These are phyloP conservation scores for Akabosia matsudoensis DNA, from an alignment of 1,140 invertebrate genomes.

Conservation along the genomic window DNA sequence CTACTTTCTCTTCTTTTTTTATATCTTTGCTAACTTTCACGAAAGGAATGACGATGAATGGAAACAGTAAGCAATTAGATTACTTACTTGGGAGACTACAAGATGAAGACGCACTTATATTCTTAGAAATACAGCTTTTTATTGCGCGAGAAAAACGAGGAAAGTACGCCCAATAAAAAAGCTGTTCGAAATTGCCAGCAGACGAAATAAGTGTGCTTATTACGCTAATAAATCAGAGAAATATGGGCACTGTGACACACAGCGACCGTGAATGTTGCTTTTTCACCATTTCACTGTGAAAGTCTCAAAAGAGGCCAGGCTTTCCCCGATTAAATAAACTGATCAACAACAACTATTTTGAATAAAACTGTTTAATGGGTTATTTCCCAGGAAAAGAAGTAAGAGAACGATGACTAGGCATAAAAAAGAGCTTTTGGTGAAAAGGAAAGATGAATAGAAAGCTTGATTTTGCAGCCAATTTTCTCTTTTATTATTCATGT, in stretches of 20 bases:
- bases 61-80: not conserved
- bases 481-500: not conserved
- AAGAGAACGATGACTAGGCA: not conserved
- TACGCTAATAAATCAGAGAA: not conserved
- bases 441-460: slow-evolving; percentile 16
- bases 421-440: slow-evolving; percentile 6
- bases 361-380: not conserved
- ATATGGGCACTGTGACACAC: not conserved
- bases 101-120: too few species aligned
- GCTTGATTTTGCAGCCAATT: not conserved
- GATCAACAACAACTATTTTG: not conserved
- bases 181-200: not conserved
- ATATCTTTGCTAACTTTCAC: not conserved
- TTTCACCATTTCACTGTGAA: not conserved
- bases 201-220: not conserved
- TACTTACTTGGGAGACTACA: too few species aligned
- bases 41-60: not conserved
- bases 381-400: not conserved
- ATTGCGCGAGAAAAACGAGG: not conserved
- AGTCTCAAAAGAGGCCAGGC: not conserved
- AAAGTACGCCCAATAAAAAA: not conserved
- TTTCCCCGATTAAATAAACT: not conserved
- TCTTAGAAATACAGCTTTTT: not conserved
- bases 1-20: not conserved
- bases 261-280: not conserved